Percentiles rank a stretch among this genome's conserved stretches.
These are phyloP conservation scores for Pangasianodon hypophthalmus DNA, from an alignment of 2,113 vertebrate species.

Conservation along the genomic window DNA sequence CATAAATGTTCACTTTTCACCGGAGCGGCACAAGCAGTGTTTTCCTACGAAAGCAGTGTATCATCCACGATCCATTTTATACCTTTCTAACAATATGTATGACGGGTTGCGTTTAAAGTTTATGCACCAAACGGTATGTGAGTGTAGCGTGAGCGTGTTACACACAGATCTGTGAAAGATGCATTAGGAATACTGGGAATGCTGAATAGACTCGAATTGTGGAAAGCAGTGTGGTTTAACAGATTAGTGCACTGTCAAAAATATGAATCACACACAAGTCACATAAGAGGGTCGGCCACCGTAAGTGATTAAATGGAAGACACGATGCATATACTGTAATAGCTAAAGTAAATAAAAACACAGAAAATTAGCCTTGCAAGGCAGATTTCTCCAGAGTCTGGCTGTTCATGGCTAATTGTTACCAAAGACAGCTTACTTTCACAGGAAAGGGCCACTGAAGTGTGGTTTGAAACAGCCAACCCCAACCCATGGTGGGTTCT, in stretches of 20 bases:
- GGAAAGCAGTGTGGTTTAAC: not conserved
- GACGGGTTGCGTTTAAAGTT: not conserved
- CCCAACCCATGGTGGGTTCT: not conserved
- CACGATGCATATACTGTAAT: not conserved
- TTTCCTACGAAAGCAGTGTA: no score
- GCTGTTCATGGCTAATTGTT: not conserved
- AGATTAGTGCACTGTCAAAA: not conserved
- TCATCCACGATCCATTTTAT: not conserved
- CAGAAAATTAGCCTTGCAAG: no score
- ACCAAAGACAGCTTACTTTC: not conserved
- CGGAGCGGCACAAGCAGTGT: no score
- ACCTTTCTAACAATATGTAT: not conserved
- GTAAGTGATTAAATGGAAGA: not conserved
- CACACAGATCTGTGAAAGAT: not conserved
- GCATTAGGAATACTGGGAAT: not conserved
- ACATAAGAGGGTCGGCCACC: no score
- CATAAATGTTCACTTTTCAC: not conserved
- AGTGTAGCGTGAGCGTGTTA: no score
- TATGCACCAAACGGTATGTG: not conserved
- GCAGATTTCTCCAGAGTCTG: not conserved
- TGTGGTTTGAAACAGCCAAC: not conserved
- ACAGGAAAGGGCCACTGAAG: not conserved
- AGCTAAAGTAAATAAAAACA: not conserved
- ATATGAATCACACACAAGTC: not conserved
- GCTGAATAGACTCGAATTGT: not conserved